Evolutionary conservation across 1,140 invertebrate species (phyloP), one percentile per base, ranked within the genome.

Genomic region (Penaeus chinensis): DNA sequence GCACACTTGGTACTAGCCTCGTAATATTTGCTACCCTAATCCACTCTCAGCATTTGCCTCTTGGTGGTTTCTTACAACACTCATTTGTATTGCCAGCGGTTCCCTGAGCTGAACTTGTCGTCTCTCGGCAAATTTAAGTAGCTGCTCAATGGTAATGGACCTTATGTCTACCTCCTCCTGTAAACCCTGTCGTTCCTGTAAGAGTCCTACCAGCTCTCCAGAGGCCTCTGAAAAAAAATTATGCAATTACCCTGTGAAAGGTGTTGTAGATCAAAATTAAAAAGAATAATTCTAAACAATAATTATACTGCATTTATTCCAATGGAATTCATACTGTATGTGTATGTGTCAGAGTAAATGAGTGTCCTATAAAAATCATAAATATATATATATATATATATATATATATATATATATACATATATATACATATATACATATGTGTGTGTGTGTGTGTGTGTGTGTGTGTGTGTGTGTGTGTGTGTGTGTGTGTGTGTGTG

Each of bases 151-250:
- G 54, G 85, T 87, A 24, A 87, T 87, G 37, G 80, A 82, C n/a
- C 85, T 80, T n/a, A 87, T 87, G 71, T 87, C 85, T 18, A 87
- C 81, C 60, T 87, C 85, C 27, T 87, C 85, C 42, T 87, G 85
- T 66, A 87, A 60, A 3, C 80, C 80, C 60, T 87, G 85, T 13
- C 85, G 85, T 37, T 87, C 80, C 71, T 87, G 85, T 47, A 87
- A 22, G 16, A 87, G 63, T 20, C 66, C 79, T 27, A 87, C 85
- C 71, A 87, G 42, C 71, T 87, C 85, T 42, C 81, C 80, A 20
- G 85, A 87, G n/a, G 80, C 85, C 60, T 87, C 85, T 87, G 85
- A 19, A 24, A 82, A 54, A 19, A 22, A 82, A 42, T 18, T 7
- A 69, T 18, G 18, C 22, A 22, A 16, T 78, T 22, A 22, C 22